A percentile compares a stretch with the other conserved stretches of the same genome.
These are phyloP conservation scores for Anoplius nigerrimus DNA, from an alignment of 2,888 invertebrate species.

Conservation along the genomic window DNA sequence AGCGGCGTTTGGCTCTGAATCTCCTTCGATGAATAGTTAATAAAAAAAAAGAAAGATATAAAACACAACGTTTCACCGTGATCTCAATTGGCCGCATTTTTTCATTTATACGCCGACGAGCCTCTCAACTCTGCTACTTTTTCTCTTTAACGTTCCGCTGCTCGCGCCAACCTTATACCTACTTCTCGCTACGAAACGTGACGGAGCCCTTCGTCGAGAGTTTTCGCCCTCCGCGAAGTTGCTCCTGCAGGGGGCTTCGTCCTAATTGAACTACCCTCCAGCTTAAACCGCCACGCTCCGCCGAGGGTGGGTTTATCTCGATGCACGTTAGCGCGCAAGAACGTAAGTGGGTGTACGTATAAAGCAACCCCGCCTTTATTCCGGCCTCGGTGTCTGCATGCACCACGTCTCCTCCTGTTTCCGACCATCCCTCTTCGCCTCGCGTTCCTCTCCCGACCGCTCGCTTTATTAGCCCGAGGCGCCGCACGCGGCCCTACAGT, in stretches of 20 bases:
- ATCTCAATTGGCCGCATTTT: neutral
- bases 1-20: conserved; percentile 28
- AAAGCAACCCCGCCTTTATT: conserved; percentile 58
- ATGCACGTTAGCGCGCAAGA: conserved; percentile 57
- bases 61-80: too few relatives aligned
- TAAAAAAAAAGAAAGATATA: too few relatives aligned
- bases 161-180: too few relatives aligned
- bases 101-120: neutral
- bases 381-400: conserved; percentile 22
- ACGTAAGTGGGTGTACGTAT: conserved; percentile 56
- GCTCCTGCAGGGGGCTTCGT: conserved; percentile 37
- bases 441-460: conserved; percentile 28
- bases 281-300: conserved; percentile 48
- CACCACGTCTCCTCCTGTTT: neutral
- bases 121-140: too few relatives aligned
- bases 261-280: conserved; percentile 59
- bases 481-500: conserved; percentile 52
- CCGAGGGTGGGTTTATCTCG: conserved; percentile 60
- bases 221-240: conserved; percentile 46
- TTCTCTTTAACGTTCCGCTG: neutral
- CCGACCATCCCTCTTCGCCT: too few relatives aligned
- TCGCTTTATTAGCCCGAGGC: conserved; percentile 60
- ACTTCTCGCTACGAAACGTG: conserved; percentile 25
- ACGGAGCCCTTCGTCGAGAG: conserved; percentile 27
- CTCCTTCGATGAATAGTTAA: conserved; percentile 11